Evolutionary conservation across 2,888 invertebrate genomes (phyloP), one percentile per base, ranked within the genome.

Genomic region (Rhyacophila evoluta): DNA sequence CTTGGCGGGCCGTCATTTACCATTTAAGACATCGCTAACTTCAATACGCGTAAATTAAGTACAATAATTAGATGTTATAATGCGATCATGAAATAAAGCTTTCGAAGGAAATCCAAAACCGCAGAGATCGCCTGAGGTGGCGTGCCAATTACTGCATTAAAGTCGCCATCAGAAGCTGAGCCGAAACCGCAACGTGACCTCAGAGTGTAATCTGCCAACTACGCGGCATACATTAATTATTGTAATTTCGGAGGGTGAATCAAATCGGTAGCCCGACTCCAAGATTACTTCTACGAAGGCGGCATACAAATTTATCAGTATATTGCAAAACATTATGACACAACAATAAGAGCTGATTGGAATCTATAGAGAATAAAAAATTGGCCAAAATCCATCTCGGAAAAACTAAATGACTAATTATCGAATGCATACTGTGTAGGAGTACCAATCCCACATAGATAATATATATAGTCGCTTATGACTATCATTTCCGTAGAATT

Each of bases 171-270:
- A 55, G 55, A 8, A 55, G 55, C 55, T 55, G 55, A 55, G 3
- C 55, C 8, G 12, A 55, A 55, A 55, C 55, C 55, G 55, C 55
- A 55, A 55, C 19, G 55, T 55, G 55, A 55, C 55, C 55, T 55
- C 55, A 55, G 12, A 12, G 41, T 41, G 19, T 25, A 55, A 6
- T 55, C 5, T 8, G 10, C 5, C 55, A 25, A 8, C 55, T 15
- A 55, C 55, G 55, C 55, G 55, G 6, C 25, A 8, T 55, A 25
- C 55, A 55, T 55, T n/a, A 55, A 39, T 12, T 4, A 39, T 39
- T n/a, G n/a, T 25, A 19, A 55, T 33, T 33, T 33, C 29, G 29
- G 55, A 55, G 55, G 55, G 55, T 55, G 55, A 55, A 55, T 55
- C 55, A 55, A 55, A 55, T 55, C 8, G 6, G 25, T 55, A 41